Percentiles rank a stretch among this genome's conserved stretches.
Conservation (phyloP, 35 echinoderm and acorn worm species). For the Ptychodera flava region DNA sequence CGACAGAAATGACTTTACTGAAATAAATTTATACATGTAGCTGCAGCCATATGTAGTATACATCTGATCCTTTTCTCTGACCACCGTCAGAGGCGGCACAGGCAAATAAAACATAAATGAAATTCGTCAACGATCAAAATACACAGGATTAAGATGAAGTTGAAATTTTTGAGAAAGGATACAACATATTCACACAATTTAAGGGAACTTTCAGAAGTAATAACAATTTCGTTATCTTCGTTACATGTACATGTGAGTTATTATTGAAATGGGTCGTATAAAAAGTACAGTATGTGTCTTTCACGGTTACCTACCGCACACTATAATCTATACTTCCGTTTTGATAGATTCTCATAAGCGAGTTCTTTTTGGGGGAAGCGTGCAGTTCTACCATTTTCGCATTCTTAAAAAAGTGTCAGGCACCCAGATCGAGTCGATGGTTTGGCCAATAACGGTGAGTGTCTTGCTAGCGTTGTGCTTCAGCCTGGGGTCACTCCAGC, state of each 20-base stretch:
- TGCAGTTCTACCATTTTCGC: background rate
- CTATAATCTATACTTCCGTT: background rate
- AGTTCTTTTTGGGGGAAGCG: background rate
- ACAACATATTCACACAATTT: background rate
- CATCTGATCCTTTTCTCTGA: background rate
- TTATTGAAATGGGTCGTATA: background rate
- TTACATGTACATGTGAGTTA: background rate
- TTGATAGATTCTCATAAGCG: background rate
- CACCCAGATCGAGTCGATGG: background rate
- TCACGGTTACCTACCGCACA: background rate
- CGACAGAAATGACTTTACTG: background rate
- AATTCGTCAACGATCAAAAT: too few species aligned
- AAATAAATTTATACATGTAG: background rate
- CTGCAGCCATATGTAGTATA: background rate
- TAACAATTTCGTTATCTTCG: background rate
- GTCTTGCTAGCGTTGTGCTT: background rate
- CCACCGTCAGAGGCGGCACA: background rate
- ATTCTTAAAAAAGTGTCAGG: background rate
- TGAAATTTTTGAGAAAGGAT: background rate
- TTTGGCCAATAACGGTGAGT: background rate
- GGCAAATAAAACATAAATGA: background rate
- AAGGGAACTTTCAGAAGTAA: background rate
- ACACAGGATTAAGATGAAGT: too few species aligned
- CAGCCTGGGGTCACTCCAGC: background rate
- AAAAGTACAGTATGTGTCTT: background rate